A percentile compares a stretch with the other conserved stretches of the same genome.
Conservation (phyloP, 1,140 invertebrate genomes). For the Catajapyx aquilonaris region DNA sequence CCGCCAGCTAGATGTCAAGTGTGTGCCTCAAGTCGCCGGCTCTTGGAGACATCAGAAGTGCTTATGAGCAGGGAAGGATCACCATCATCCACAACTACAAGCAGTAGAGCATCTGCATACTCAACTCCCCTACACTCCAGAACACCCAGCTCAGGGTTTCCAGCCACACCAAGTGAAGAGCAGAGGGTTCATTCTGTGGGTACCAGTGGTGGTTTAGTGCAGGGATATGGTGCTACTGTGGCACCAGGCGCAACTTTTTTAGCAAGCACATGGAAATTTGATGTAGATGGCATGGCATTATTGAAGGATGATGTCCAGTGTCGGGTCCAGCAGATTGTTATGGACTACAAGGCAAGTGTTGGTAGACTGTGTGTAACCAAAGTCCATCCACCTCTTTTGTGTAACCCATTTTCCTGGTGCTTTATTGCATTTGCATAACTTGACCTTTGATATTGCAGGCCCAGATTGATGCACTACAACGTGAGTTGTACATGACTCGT, state of each 20-base stretch:
- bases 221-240: too few relatives aligned
- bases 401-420: constrained; percentile 15
- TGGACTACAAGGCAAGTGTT: constrained; percentile 43
- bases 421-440: constrained; percentile 1
- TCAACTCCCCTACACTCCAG: constrained; percentile 19
- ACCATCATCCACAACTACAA: constrained; percentile 2
- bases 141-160: constrained; percentile 19
- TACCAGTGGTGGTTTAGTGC: too few relatives aligned
- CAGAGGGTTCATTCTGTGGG: constrained; percentile 23
- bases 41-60: constrained; percentile 2
- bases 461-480: constrained; percentile 40
- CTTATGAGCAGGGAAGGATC: constrained; percentile 1
- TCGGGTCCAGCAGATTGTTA: constrained; percentile 52
- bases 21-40: constrained; percentile 9
- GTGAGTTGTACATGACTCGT: constrained; percentile 45
- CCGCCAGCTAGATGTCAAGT: constrained; percentile 8
- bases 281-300: constrained; percentile 59
- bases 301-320: constrained; percentile 55
- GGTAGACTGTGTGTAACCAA: constrained; percentile 2
- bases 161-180: constrained; percentile 18
- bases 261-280: constrained; percentile 13
- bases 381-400: constrained; percentile 13
- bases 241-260: too few relatives aligned
- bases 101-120: constrained; percentile 14
- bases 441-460: constrained; percentile 24